Percentiles rank a stretch among this genome's conserved stretches.
Evolutionary conservation across 2,113 vertebrate genomes (phyloP).

Genomic region (Eonycteris spelaea): DNA sequence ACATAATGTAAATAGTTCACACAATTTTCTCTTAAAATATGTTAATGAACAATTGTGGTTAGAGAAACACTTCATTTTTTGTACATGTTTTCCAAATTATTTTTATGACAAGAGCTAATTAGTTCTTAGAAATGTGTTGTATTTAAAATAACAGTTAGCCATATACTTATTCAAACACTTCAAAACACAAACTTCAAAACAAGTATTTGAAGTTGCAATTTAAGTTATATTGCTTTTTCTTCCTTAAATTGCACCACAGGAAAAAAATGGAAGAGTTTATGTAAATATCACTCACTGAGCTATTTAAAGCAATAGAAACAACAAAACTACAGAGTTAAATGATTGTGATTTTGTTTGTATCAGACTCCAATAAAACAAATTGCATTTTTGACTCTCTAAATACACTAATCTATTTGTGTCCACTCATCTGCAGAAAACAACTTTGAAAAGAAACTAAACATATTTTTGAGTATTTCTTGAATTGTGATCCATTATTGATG

Average conservation of each 20-base stretch:
- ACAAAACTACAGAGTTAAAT: neutral
- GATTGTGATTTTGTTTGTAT: neutral
- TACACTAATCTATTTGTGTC: neutral
- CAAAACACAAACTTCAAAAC: neutral
- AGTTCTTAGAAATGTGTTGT: neutral
- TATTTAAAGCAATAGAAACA: neutral
- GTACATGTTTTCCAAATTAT: constrained; percentile 14
- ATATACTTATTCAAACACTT: neutral
- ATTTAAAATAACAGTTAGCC: neutral
- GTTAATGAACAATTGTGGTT: neutral
- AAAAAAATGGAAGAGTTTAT: neutral
- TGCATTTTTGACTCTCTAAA: neutral
- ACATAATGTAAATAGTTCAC: constrained; percentile 23
- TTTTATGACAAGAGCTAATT: neutral
- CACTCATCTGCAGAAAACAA: neutral
- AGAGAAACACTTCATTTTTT: neutral
- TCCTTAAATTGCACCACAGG: neutral
- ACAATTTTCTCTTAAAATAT: constrained; percentile 30
- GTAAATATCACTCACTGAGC: neutral
- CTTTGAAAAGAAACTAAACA: neutral
- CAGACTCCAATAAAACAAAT: neutral
- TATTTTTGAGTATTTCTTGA: neutral
- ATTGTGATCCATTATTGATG: neutral
- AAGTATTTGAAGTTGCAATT: neutral
- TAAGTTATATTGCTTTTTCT: neutral